Base-by-base conservation (phyloP, 2,797 vertebrate species). In the Chromis chromis region DNA sequence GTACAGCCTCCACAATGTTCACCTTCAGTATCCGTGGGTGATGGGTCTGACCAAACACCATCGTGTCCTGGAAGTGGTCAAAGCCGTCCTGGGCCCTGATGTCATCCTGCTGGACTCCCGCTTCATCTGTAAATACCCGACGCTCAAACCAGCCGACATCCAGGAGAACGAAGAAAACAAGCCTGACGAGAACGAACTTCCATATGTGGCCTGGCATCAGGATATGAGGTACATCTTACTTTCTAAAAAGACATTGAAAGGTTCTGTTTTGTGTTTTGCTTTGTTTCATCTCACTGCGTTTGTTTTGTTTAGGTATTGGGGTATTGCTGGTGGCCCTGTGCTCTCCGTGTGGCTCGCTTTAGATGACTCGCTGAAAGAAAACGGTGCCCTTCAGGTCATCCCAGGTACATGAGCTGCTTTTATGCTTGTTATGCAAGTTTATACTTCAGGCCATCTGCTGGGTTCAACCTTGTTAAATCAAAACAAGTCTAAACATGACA, bases 121-220 rank as follows among this genome's bases (percentile, higher is more conserved):
- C 48, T 96, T 96, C 82, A 96, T 96, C 87, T 96, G 95, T 68
- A 96, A 95, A 91, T 96, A 95, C 79, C 94, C 95, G 4, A 48
- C 78, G 12, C 44, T 84, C 60, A 79, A 70, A 28, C 14, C 70
- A 6, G 69, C 12, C 2, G 28, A 71, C 25, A 3, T 24, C 31
- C 33, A 55, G 58, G 46, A 52, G 24, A 50, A 39, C 3, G 62
- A 59, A 16, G 63, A 65, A 3, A 72, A 60, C 21, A 54, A 55
- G 40, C 8, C 53, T 9, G 59, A 68, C 1, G 56, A 25, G 5
- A 19, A 0, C 0, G 69, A 2, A 9, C 86, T 94, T 17, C 94
- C 94, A 0, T 95, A 93, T 8, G 95, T 96, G 55, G 95, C 95
- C 76, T 96, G 95, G 95, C 95, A 96, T 81, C 95, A 96, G 87